phyloP scores from a whole-genome alignment of 2,113 vertebrate genomes.

The Muscicapa adusta region DNA sequence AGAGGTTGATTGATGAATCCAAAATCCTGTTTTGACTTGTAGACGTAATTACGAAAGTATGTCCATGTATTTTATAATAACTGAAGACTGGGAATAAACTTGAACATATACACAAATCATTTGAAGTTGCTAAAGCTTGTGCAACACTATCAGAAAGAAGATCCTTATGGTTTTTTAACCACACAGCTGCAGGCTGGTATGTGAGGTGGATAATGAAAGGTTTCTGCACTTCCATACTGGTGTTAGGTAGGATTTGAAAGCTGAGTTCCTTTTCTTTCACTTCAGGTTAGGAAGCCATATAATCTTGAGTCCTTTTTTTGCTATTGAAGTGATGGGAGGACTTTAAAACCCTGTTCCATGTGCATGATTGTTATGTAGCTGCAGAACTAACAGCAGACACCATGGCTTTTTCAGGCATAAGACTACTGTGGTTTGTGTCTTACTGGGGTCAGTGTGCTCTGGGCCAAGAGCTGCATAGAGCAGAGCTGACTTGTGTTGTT shows the following conservation, averaged over 20 bases:
- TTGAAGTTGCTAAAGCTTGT: neutral
- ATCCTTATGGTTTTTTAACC: neutral
- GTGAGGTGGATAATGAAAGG: neutral
- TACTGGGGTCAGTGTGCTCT: neutral
- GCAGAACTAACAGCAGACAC: neutral
- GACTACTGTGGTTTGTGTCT: neutral
- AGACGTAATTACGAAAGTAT: neutral
- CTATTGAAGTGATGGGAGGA: neutral
- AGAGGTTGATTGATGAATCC: neutral
- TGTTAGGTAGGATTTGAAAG: neutral
- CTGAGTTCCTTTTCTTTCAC: neutral
- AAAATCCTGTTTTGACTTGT: neutral
- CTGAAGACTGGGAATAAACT: neutral
- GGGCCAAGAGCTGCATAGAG: neutral
- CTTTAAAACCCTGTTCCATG: neutral
- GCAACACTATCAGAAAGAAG: neutral
- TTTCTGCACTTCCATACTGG: neutral
- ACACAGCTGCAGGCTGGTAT: neutral
- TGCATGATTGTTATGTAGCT: neutral
- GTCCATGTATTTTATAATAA: neutral
- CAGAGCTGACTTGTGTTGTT: neutral
- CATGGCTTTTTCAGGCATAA: neutral
- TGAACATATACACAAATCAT: neutral
- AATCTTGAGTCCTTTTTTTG: neutral
- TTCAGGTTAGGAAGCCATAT: neutral